Evolutionary conservation across 92 coral and sea anemone genomes (phyloP), one percentile per base, ranked within the genome.

Genomic region (Montipora capitata): DNA sequence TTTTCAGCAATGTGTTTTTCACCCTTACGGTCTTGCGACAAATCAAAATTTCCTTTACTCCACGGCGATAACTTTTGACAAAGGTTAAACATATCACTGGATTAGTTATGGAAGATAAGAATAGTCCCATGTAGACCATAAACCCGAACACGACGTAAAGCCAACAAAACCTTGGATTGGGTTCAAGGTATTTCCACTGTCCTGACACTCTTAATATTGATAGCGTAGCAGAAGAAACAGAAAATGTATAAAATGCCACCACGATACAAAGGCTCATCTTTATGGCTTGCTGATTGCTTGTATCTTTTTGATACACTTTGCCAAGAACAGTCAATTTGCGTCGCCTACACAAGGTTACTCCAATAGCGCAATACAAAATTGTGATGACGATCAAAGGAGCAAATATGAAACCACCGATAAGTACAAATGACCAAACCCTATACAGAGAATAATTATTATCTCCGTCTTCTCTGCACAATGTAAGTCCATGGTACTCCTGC

Each of bases 41-140:
- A n/a, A 17, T 4, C 4, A 77, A 40, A 8, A 54, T n/a, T 40
- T 76, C 68, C 16, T 59, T 77, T 16, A 79, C 14, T 11, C 63
- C 84, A 17, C 15, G 84, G 2, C 84, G 84, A 12, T 17, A 79
- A 17, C 74, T 65, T 64, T 44, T 43, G 13, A 79, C 84, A 49
- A 64, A 79, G 4, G 64, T 2, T 0, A 79, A 42, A 67, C 84
- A 79, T n/a, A 79, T 65, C 0, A 64, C 4, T 45, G 84, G 84
- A 38, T 79, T 79, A 2, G 68, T 20, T 12, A 71, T 45, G 1
- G 84, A 44, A 3, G 62, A 64, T 65, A 27, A 44, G 44, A 11
- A 44, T 12, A 79, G 1, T 39, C 43, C n/a, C 3, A 17, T 4
- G 17, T 3, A 11, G 9, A 20, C 10, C 10, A 59, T 2, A 41